Conservation (phyloP, 2,888 invertebrate genomes). For the Atherix ibis region DNA sequence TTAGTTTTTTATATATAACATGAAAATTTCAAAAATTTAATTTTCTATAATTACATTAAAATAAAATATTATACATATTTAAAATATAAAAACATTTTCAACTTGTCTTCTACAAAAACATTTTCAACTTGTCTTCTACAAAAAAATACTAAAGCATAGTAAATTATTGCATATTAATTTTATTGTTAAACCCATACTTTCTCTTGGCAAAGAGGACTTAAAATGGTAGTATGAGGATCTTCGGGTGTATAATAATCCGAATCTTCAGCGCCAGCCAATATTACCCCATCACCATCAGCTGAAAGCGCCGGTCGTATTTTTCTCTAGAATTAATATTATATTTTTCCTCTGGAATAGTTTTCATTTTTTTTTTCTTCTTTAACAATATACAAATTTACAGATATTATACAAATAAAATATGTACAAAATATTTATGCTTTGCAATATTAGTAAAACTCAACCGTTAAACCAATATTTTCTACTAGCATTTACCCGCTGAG, state of each 20-base stretch:
- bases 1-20: too few relatives aligned
- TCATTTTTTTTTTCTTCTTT: conserved; percentile 2
- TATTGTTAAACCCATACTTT: conserved; percentile 17
- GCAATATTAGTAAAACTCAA: not conserved
- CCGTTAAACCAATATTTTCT: not conserved
- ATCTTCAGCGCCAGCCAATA: conserved; percentile 40
- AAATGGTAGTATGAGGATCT: conserved; percentile 51
- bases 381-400: not conserved
- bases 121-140: not conserved
- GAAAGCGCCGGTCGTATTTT: conserved; percentile 16
- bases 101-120: not conserved
- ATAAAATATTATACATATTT: not conserved
- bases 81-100: conserved; percentile 1
- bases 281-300: conserved; percentile 18
- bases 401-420: not conserved
- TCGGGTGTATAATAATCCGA: conserved; percentile 68
- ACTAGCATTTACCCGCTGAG: conserved; percentile 4
- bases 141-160: not conserved
- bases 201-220: conserved; percentile 41
- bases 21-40: too few relatives aligned
- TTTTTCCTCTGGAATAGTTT: conserved; percentile 3
- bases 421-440: not conserved
- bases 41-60: too few relatives aligned
- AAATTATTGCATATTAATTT: conserved; percentile 6
- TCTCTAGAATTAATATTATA: conserved; percentile 15